A percentile compares a stretch with the other conserved stretches of the same genome.
phyloP scores from a whole-genome alignment of 2,888 invertebrate species.

The Diabrotica balteata region DNA sequence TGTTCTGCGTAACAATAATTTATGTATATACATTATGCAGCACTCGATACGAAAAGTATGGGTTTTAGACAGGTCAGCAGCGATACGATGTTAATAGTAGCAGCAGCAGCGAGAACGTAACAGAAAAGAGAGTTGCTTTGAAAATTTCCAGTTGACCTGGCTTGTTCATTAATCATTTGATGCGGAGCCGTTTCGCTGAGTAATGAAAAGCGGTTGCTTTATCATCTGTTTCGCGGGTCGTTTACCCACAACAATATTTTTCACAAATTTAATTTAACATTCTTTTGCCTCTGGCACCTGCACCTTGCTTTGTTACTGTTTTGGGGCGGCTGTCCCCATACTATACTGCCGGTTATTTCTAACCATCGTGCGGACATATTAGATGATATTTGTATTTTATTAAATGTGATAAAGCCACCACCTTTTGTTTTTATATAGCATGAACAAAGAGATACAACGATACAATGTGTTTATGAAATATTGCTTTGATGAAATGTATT shows the following conservation, averaged over 20 bases:
- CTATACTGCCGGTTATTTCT: too few relatives aligned
- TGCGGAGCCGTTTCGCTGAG: slow-evolving; percentile 44
- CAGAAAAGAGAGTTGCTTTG: background rate
- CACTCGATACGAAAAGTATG: background rate
- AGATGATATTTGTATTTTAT: too few relatives aligned
- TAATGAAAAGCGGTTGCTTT: slow-evolving; percentile 53
- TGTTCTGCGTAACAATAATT: background rate
- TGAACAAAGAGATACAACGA: too few relatives aligned
- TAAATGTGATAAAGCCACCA: too few relatives aligned
- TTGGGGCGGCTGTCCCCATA: background rate
- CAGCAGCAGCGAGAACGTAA: background rate
- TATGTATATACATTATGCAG: background rate
- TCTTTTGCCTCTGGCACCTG: slow-evolving; percentile 8
- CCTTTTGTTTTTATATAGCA: too few relatives aligned
- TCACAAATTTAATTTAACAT: slow-evolving; percentile 43
- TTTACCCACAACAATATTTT: slow-evolving; percentile 50
- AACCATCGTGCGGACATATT: too few relatives aligned
- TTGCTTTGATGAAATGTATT: too few relatives aligned
- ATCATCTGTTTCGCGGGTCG: slow-evolving; percentile 52
- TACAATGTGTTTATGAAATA: too few relatives aligned
- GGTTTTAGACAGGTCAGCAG: background rate
- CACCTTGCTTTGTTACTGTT: too few relatives aligned
- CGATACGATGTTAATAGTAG: background rate
- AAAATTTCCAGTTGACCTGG: slow-evolving; percentile 53
- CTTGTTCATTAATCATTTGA: slow-evolving; percentile 52